Base-by-base conservation (phyloP, 2,797 vertebrate genomes). In the Gallinago stenura region DNA sequence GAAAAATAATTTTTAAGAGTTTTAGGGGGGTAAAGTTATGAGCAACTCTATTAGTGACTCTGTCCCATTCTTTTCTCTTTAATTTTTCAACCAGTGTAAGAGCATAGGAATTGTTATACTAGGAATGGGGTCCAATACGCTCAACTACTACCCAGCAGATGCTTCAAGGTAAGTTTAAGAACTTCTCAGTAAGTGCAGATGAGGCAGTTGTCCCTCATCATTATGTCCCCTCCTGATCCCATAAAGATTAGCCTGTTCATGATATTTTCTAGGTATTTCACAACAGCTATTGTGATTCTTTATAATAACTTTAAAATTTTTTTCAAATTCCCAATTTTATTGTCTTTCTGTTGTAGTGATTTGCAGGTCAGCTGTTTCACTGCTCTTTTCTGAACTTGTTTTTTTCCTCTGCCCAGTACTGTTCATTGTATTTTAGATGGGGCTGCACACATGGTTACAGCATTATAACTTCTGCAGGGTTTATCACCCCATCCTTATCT, bases 401-500 rank as follows among this genome's bases (percentile, higher is more conserved):
- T 6, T 65, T 87, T 91, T 86, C 54, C 79, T 86, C 37, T 88
- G 19, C 53, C 31, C n/a, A 5, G 11, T 16, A 39, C 13, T 60
- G 18, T 33, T 90, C 20, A 22, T 30, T 53, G 33, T 77, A 20
- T 57, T 88, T 88, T 10, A 64, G 43, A 57, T 41, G 22, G 56
- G 24, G 12, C 70, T 50, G 81, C 37, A 43, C 21, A 22, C 7
- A 82, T 80, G 30, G 22, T 58, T 90, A n/a, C 41, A 73, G 56
- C 73, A 64, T 51, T 58, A 8, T 69, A 83, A 58, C 65, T 86
- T 83, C 75, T 62, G 31, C 66, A 81, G 76, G 31, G 37, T 72
- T 96, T 92, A 93, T 93, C 82, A 26, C 28, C 30, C 54, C n/a
- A 4, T 71, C 50, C 87, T 95, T 92, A 95, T 92, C 92, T 94